Conservation (phyloP, 1,140 invertebrate genomes). For the Diorhabda sublineata region DNA sequence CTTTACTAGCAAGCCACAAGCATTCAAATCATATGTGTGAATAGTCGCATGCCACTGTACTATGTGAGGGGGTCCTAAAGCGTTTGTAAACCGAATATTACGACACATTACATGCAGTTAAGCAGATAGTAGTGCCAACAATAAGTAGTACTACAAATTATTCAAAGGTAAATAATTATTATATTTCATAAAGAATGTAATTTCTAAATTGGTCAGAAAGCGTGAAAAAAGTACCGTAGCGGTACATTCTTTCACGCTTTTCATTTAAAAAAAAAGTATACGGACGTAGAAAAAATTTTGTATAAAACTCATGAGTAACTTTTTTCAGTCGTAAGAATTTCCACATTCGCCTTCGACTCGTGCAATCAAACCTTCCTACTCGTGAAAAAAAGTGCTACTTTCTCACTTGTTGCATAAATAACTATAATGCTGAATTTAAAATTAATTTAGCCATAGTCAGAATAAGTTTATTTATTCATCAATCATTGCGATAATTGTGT, state of each 20-base stretch:
- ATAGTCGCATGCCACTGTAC: too few relatives aligned
- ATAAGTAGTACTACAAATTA: not conserved
- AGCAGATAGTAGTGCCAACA: not conserved
- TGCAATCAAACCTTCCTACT: not conserved
- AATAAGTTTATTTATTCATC: not conserved
- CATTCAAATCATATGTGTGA: too few relatives aligned
- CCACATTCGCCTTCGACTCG: not conserved
- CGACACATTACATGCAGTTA: slow-evolving; percentile 1
- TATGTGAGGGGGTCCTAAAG: too few relatives aligned
- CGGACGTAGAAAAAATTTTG: too few relatives aligned
- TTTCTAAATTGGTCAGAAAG: not conserved
- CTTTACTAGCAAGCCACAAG: too few relatives aligned
- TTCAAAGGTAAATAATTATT: slow-evolving; percentile 3
- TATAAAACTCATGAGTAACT: too few relatives aligned
- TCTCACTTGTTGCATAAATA: not conserved
- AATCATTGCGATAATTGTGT: not conserved
- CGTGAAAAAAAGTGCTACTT: not conserved
- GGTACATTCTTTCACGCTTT: not conserved
- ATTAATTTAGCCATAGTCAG: not conserved
- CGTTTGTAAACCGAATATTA: not conserved
- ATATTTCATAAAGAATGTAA: not conserved
- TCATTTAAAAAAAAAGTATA: not conserved
- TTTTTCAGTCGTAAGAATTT: not conserved
- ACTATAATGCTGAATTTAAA: not conserved
- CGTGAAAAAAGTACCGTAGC: too few relatives aligned